Percentiles rank a stretch among this genome's conserved stretches.
Evolutionary conservation across 2,888 invertebrate genomes (phyloP).

Genomic region (Heliconius cydno): DNA sequence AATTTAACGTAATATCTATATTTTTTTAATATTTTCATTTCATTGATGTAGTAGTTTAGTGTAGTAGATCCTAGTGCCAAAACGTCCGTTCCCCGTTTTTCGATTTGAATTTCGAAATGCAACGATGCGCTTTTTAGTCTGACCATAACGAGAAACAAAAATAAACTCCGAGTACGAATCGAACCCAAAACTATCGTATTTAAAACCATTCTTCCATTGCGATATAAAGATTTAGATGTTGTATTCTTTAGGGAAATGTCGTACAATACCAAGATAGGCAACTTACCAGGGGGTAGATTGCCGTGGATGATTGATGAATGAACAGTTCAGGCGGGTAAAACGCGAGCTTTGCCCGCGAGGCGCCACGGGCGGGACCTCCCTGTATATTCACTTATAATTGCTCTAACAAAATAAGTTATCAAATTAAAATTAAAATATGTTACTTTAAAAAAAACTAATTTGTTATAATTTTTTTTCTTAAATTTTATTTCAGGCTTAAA

Average conservation of each 20-base stretch:
- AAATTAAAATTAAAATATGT: conserved; percentile 2
- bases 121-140: too few relatives aligned
- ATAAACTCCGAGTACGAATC: neutral
- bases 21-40: too few relatives aligned
- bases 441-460: neutral
- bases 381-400: conserved; percentile 1
- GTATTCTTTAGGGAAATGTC: conserved; percentile 21
- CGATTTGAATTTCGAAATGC: too few relatives aligned
- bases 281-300: conserved; percentile 33
- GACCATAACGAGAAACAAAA: neutral
- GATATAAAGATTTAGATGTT: neutral
- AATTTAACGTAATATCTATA: too few relatives aligned
- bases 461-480: too few relatives aligned
- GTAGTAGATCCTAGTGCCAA: too few relatives aligned
- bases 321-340: conserved; percentile 53
- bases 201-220: neutral
- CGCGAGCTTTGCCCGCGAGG: conserved; percentile 36
- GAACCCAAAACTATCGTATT: neutral
- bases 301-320: conserved; percentile 56
- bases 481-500: too few relatives aligned
- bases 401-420: conserved; percentile 4
- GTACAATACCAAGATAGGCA: conserved; percentile 30
- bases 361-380: conserved; percentile 12
- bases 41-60: too few relatives aligned
- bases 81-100: too few relatives aligned